phyloP scores from a whole-genome alignment of 2,797 vertebrate genomes.

The Helostoma temminkii region DNA sequence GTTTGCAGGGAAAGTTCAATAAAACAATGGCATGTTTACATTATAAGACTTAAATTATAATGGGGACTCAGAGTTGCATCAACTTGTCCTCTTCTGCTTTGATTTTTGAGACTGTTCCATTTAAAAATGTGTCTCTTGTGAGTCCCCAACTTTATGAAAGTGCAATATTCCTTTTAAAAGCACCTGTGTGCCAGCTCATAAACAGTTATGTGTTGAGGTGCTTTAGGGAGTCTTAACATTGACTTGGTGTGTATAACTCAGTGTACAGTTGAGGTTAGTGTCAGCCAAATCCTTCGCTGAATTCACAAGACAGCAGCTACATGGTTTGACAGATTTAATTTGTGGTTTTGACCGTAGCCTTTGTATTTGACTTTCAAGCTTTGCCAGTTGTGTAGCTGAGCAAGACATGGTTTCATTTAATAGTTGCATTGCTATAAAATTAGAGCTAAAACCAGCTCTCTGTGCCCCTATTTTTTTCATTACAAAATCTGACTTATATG shows the following conservation, averaged over 20 bases:
- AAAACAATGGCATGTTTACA: background rate
- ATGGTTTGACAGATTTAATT: background rate
- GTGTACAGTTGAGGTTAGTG: background rate
- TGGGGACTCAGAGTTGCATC: background rate
- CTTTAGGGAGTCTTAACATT: conserved; percentile 9
- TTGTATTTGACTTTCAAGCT: background rate
- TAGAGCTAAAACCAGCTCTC: background rate
- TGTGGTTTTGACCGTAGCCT: background rate
- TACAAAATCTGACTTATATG: background rate
- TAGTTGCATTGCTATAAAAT: background rate
- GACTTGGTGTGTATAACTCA: background rate
- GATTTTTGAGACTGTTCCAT: background rate
- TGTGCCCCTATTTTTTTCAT: background rate
- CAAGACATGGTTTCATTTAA: background rate
- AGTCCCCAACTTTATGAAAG: conserved; percentile 21
- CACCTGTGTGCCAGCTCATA: conserved; percentile 12
- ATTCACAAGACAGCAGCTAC: background rate
- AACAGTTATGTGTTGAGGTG: conserved; percentile 13
- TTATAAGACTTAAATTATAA: background rate
- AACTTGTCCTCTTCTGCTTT: background rate
- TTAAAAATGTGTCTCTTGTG: conserved; percentile 8
- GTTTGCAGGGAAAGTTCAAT: background rate
- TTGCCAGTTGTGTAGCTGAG: background rate
- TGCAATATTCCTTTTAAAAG: conserved; percentile 26
- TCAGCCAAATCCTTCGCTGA: background rate